Evolutionary conservation across 2,113 vertebrate genomes (phyloP).

Genomic region (Paradoxurus hermaphroditus): DNA sequence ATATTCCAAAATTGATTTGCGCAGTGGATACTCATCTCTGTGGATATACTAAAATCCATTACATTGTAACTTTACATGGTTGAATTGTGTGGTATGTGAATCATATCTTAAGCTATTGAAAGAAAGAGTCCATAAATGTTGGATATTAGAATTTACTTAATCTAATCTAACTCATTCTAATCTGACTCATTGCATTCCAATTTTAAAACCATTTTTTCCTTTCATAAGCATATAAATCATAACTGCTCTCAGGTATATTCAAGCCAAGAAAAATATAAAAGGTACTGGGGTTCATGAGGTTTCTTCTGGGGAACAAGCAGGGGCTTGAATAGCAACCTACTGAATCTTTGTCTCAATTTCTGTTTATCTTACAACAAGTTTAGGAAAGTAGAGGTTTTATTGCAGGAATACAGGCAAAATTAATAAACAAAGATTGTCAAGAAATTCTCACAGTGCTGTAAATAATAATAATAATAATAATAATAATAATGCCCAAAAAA

Average conservation of each 20-base stretch:
- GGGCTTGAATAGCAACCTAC: constrained; percentile 24
- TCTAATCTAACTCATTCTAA: background rate
- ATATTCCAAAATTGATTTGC: background rate
- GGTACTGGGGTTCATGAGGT: background rate
- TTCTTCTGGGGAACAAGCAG: constrained; percentile 12
- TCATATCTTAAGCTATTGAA: background rate
- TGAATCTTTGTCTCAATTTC: background rate
- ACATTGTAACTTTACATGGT: background rate
- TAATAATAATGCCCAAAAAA: background rate
- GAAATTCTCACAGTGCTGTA: background rate
- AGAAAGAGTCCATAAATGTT: background rate
- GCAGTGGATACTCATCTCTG: background rate
- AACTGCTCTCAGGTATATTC: background rate
- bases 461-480: background rate
- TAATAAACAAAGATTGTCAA: background rate
- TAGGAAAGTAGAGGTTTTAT: constrained; percentile 23
- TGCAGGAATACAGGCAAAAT: background rate
- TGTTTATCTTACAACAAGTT: constrained; percentile 19
- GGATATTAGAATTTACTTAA: background rate
- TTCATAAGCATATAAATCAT: background rate
- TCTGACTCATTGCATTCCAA: constrained; percentile 21
- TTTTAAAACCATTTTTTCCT: constrained; percentile 23
- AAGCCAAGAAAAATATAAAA: constrained; percentile 40
- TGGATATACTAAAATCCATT: background rate
- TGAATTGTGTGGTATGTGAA: background rate